Evolutionary conservation across 1,140 invertebrate species (phyloP).

Genomic region (Bombus confusus): DNA sequence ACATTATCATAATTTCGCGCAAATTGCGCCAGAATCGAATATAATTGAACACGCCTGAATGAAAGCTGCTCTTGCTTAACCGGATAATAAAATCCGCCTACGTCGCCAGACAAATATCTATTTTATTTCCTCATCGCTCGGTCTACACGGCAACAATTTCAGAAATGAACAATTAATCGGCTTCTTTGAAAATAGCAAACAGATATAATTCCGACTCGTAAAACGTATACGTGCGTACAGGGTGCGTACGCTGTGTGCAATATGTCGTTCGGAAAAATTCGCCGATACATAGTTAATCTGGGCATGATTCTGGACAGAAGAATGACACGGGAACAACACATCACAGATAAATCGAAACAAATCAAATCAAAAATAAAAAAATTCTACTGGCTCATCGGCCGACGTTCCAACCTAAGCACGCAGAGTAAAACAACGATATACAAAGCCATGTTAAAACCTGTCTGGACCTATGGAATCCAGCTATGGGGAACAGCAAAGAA

Average conservation of each 20-base stretch:
- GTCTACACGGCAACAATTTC: not conserved
- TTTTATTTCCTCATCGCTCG: not conserved
- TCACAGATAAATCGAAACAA: no score
- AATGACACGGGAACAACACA: no score
- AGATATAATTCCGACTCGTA: not conserved
- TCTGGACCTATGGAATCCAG: no score
- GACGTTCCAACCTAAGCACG: no score
- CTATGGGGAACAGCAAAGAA: no score
- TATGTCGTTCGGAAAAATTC: not conserved
- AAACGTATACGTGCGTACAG: not conserved
- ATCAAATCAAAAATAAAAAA: no score
- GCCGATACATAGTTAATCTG: not conserved
- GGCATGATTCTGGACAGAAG: no score
- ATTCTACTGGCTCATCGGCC: no score
- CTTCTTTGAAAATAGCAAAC: not conserved
- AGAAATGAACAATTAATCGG: conserved; percentile 3
- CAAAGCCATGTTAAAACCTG: no score
- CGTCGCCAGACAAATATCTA: not conserved
- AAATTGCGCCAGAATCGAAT: not conserved
- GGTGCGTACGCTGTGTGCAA: not conserved
- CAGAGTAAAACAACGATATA: no score
- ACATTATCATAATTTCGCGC: conserved; percentile 1
- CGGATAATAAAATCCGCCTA: not conserved
- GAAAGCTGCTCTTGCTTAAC: not conserved
- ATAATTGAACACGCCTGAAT: not conserved